These are phyloP conservation scores for Drosophila ironensis DNA, from an alignment of 1,140 invertebrate genomes.

Conservation along the genomic window DNA sequence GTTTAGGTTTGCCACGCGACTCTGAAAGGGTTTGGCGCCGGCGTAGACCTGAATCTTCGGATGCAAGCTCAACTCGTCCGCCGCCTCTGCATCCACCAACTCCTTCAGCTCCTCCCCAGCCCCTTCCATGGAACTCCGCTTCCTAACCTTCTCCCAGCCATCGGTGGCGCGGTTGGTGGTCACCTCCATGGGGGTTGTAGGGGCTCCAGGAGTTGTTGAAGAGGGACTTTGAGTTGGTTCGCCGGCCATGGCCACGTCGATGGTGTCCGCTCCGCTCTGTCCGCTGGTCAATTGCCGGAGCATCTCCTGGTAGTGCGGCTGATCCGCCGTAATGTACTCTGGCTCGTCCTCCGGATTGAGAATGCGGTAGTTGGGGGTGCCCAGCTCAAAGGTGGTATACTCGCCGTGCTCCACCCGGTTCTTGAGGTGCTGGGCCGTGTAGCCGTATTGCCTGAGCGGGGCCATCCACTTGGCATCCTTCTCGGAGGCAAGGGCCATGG, in stretches of 20 bases:
- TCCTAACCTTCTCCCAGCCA: slow-evolving; percentile 48
- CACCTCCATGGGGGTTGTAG: too few species aligned
- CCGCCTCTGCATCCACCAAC: background rate
- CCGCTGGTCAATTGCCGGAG: slow-evolving; percentile 39
- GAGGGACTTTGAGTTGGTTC: background rate
- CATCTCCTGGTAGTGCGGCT: slow-evolving; percentile 66
- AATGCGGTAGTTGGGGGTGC: slow-evolving; percentile 68
- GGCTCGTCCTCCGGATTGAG: slow-evolving; percentile 68
- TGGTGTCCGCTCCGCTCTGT: slow-evolving; percentile 36
- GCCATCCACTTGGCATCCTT: slow-evolving; percentile 42
- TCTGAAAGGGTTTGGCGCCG: slow-evolving; percentile 57
- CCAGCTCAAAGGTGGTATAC: slow-evolving; percentile 68
- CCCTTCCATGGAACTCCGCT: slow-evolving; percentile 26
- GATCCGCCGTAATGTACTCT: slow-evolving; percentile 70
- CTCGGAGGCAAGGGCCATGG: background rate
- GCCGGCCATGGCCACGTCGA: slow-evolving; percentile 40
- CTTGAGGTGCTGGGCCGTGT: slow-evolving; percentile 38
- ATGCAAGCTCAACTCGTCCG: background rate
- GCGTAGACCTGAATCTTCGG: slow-evolving; percentile 43
- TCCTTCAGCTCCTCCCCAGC: background rate
- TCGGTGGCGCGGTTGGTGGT: background rate
- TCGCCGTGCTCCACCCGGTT: slow-evolving; percentile 69
- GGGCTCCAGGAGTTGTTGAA: too few species aligned
- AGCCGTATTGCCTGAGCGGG: slow-evolving; percentile 45
- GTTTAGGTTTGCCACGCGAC: slow-evolving; percentile 49